Conservation (phyloP, 2,797 vertebrate genomes). For the Ambastaia sidthimunki region DNA sequence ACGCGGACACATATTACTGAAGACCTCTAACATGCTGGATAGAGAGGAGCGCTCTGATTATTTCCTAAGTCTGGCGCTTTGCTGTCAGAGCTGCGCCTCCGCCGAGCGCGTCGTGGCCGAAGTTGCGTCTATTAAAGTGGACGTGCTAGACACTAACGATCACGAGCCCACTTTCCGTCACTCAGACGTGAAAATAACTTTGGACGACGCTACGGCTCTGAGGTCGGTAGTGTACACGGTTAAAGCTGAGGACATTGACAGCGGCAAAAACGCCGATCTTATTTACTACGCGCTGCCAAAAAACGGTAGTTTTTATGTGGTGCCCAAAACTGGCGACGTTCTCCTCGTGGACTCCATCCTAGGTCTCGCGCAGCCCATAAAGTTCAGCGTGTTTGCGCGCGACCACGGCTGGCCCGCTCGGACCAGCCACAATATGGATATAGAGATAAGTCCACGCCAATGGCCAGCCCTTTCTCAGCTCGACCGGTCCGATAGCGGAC, state of each 20-base stretch:
- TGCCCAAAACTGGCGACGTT: conserved; percentile 87
- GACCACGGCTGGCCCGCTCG: conserved; percentile 84
- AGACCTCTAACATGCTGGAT: conserved; percentile 81
- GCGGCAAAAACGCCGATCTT: conserved; percentile 85
- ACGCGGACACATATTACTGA: conserved; percentile 80
- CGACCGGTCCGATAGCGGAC: conserved; percentile 45
- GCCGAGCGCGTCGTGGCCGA: conserved; percentile 63
- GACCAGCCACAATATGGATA: conserved; percentile 76
- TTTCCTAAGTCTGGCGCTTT: conserved; percentile 76
- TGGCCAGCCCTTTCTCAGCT: conserved; percentile 58
- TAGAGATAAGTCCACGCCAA: conserved; percentile 80
- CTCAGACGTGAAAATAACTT: conserved; percentile 71
- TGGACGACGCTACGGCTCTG: conserved; percentile 85
- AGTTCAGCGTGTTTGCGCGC: conserved; percentile 81
- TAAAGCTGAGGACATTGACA: conserved; percentile 81
- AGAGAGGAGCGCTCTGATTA: conserved; percentile 81
- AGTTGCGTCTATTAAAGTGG: conserved; percentile 81
- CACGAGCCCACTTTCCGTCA: conserved; percentile 80
- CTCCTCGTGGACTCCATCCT: conserved; percentile 87
- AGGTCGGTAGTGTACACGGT: conserved; percentile 79
- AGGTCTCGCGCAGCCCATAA: conserved; percentile 76
- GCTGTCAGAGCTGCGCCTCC: conserved; percentile 74
- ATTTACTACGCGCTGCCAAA: conserved; percentile 82
- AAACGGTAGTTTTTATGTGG: conserved; percentile 86
- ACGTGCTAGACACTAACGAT: conserved; percentile 88